phyloP scores from a whole-genome alignment of 2,888 invertebrate genomes.

The Graphium colonna region DNA sequence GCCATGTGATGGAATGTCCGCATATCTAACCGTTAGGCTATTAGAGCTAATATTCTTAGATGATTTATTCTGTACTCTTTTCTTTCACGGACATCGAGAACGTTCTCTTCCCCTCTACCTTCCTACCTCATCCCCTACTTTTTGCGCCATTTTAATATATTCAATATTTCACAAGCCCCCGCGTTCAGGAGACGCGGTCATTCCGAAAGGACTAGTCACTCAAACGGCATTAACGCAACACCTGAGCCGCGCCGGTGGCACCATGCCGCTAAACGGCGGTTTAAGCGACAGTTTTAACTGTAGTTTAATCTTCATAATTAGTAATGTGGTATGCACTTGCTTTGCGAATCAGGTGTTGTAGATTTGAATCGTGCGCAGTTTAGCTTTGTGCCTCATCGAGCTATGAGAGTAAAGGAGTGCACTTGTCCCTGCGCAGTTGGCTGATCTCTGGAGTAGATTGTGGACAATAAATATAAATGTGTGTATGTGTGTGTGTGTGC shows the following conservation, averaged over 20 bases:
- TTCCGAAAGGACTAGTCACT: conserved; percentile 56
- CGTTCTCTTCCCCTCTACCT: neutral
- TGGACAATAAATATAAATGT: too few species aligned
- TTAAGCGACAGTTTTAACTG: conserved; percentile 21
- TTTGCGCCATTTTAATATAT: neutral
- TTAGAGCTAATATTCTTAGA: too few species aligned
- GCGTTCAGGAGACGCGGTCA: conserved; percentile 15
- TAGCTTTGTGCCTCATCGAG: too few species aligned
- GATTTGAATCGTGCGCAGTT: neutral
- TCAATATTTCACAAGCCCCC: conserved; percentile 19
- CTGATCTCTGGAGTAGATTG: too few species aligned
- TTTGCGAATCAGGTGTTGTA: neutral
- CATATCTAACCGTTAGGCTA: too few species aligned
- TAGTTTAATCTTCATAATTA: neutral
- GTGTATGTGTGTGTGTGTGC: too few species aligned
- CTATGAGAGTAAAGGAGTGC: too few species aligned
- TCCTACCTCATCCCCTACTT: neutral
- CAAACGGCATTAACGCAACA: conserved; percentile 52
- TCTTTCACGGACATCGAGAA: too few species aligned
- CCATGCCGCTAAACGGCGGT: conserved; percentile 10
- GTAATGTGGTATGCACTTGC: too few species aligned
- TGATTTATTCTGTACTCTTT: too few species aligned
- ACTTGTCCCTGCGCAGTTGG: too few species aligned
- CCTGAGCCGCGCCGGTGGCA: conserved; percentile 47
- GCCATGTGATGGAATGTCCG: too few species aligned